A percentile compares a stretch with the other conserved stretches of the same genome.
Evolutionary conservation across 2,797 vertebrate genomes (phyloP).

Genomic region (Momotus momota): DNA sequence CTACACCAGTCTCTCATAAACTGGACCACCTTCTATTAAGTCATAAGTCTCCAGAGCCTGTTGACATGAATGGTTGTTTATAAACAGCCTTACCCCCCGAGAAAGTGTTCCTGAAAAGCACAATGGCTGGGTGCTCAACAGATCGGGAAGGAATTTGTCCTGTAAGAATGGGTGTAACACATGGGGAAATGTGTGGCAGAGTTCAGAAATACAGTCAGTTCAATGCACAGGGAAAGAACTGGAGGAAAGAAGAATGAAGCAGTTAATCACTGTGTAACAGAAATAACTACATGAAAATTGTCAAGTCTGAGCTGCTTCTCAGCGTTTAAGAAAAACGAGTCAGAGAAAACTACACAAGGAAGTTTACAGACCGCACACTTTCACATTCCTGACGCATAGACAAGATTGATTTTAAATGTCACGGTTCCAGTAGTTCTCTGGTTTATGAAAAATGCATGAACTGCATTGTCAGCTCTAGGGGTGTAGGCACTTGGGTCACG

Average conservation of each 20-base stretch:
- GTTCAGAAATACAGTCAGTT: neutral
- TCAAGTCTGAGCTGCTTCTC: neutral
- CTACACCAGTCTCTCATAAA: neutral
- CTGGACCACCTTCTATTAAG: neutral
- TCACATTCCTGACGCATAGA: neutral
- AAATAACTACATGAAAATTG: neutral
- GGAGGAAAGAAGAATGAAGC: neutral
- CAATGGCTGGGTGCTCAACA: neutral
- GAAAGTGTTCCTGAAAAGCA: neutral
- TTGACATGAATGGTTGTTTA: neutral
- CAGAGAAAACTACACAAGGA: neutral
- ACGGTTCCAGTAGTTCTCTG: neutral
- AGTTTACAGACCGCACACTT: neutral
- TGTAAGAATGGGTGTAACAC: neutral
- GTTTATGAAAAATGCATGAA: neutral
- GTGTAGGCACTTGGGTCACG: neutral
- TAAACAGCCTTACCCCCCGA: neutral
- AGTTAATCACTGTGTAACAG: neutral
- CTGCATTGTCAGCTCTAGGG: neutral
- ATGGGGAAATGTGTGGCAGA: neutral
- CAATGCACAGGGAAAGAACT: neutral
- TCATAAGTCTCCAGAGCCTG: neutral
- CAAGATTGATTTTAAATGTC: conserved; percentile 16
- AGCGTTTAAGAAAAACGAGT: neutral
- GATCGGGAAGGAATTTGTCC: neutral